Percentiles rank a stretch among this genome's conserved stretches.
Evolutionary conservation across 2,797 vertebrate genomes (phyloP).

Genomic region (Cynopterus sphinx): DNA sequence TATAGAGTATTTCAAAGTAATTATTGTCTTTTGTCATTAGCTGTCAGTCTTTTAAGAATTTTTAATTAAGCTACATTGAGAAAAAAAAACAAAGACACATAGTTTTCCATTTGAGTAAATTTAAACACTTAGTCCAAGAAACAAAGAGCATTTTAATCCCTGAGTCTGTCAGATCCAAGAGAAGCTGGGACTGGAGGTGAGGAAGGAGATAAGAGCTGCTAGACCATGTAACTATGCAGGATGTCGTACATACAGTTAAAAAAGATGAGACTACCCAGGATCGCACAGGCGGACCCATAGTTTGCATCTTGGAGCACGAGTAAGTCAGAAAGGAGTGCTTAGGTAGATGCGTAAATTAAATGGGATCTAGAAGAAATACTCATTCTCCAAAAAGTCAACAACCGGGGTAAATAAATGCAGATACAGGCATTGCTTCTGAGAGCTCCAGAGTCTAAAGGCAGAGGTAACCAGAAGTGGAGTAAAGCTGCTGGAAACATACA

Average conservation of each 20-base stretch:
- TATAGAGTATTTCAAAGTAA: slow-evolving; percentile 26
- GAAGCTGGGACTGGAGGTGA: neutral
- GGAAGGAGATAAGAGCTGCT: neutral
- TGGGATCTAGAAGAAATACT: neutral
- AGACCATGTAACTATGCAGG: neutral
- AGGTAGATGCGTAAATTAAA: neutral
- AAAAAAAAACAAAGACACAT: neutral
- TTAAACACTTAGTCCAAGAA: neutral
- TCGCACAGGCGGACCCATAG: neutral
- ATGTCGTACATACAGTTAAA: neutral
- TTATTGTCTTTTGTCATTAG: slow-evolving; percentile 32
- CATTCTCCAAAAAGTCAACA: neutral
- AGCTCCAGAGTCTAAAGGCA: neutral
- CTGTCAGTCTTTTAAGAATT: slow-evolving; percentile 43
- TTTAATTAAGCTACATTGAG: neutral
- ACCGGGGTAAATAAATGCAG: neutral
- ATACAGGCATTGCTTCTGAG: neutral
- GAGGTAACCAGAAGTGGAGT: neutral
- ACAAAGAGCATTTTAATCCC: neutral
- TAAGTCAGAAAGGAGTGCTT: neutral
- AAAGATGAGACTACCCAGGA: neutral
- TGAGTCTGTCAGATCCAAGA: neutral
- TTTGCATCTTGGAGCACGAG: neutral
- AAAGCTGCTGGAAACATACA: neutral
- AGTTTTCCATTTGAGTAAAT: neutral